These are phyloP conservation scores for Anoplopoma fimbria DNA, from an alignment of 2,113 vertebrate species.

Conservation along the genomic window DNA sequence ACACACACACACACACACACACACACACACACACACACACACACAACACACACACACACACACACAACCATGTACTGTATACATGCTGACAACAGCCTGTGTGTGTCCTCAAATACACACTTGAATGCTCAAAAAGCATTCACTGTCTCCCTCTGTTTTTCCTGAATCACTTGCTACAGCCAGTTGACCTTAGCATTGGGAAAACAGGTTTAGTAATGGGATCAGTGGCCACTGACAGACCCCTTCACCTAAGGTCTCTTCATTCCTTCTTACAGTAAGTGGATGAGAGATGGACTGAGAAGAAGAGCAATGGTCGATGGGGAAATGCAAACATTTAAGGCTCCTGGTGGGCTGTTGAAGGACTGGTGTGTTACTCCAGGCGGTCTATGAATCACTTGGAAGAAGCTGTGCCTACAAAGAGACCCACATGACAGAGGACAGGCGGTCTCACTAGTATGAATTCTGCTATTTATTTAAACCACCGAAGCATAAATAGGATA, in stretches of 20 bases:
- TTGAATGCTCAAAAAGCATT: conserved; percentile 27
- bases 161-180: conserved; percentile 58
- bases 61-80: conserved; percentile 34
- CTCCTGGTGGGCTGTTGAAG: conserved; percentile 1
- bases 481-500: background rate
- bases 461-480: background rate
- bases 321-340: conserved; percentile 39
- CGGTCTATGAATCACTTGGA: conserved; percentile 25
- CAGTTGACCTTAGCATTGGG: conserved; percentile 68
- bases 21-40: background rate
- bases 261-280: conserved; percentile 66
- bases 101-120: conserved; percentile 47
- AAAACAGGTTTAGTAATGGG: conserved; percentile 75
- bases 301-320: conserved; percentile 10
- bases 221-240: conserved; percentile 64
- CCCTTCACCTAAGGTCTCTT: conserved; percentile 68
- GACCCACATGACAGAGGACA: background rate
- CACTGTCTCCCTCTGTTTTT: conserved; percentile 21
- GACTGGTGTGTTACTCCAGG: conserved; percentile 31
- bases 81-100: conserved; percentile 37
- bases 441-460: background rate
- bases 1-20: conserved; percentile 1
- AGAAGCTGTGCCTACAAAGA: conserved; percentile 3
- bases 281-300: conserved; percentile 56
- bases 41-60: too few relatives aligned